Evolutionary conservation across 1,140 invertebrate genomes (phyloP).

Genomic region (Tetraneura akinire): DNA sequence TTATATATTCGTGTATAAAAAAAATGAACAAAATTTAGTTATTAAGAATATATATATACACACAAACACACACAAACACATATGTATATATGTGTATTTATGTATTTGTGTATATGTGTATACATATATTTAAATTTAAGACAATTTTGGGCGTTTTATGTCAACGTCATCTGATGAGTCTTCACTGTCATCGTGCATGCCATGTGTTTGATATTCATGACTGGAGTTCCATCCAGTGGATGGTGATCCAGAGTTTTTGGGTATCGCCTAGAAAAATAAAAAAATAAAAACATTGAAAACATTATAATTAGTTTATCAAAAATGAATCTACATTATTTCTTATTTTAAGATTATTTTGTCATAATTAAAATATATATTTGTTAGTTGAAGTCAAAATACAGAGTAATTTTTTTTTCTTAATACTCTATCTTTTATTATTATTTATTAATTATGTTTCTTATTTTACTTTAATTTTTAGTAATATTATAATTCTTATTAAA

Average conservation of each 20-base stretch:
- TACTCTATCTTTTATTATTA: too few species aligned
- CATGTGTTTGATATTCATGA: conserved; percentile 42
- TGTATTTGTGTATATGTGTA: too few species aligned
- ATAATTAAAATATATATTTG: not conserved
- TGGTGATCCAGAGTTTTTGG: conserved; percentile 45
- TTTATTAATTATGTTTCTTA: too few species aligned
- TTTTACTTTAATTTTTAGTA: too few species aligned
- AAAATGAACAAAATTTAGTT: conserved; percentile 44
- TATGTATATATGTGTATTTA: too few species aligned
- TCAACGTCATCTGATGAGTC: conserved; percentile 41
- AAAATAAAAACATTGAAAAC: not conserved
- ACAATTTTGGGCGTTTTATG: conserved; percentile 47
- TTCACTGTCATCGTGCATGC: conserved; percentile 45
- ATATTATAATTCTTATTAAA: too few species aligned
- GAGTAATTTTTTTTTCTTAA: too few species aligned
- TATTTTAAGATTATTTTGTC: not conserved
- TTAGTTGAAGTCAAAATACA: not conserved
- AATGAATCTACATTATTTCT: too few species aligned
- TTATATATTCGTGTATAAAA: conserved; percentile 17
- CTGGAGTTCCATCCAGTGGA: conserved; percentile 47
- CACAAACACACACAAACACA: too few species aligned
- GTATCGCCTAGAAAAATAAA: conserved; percentile 13
- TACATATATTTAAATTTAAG: conserved; percentile 3
- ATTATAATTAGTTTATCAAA: too few species aligned
- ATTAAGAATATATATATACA: conserved; percentile 37